phyloP scores from a whole-genome alignment of 35 echinoderm and acorn worm genomes.

The Ophioderma brevispina region DNA sequence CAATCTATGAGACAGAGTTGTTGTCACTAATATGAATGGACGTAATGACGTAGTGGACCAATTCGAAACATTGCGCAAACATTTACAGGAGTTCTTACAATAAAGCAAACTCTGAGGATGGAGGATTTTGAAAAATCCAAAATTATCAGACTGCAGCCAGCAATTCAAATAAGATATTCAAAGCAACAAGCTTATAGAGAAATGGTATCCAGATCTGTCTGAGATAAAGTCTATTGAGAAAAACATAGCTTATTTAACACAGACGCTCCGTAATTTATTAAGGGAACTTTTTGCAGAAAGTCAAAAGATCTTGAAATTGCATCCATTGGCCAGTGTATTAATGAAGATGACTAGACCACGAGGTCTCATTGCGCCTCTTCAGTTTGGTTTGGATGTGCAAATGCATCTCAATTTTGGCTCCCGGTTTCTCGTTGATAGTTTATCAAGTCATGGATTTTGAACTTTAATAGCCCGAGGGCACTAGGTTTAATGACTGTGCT shows the following conservation, averaged over 20 bases:
- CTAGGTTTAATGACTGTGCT: conserved; percentile 56
- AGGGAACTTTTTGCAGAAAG: not conserved
- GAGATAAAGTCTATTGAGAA: not conserved
- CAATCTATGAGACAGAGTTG: conserved; percentile 8
- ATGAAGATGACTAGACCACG: conserved; percentile 58
- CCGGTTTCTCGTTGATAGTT: too few species aligned
- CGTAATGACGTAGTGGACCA: conserved; percentile 50
- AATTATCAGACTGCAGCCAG: conserved; percentile 44
- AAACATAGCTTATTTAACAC: not conserved
- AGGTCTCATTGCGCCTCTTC: conserved; percentile 57
- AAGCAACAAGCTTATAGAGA: not conserved
- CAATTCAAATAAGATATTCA: conserved; percentile 46
- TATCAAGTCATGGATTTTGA: too few species aligned
- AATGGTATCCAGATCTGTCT: not conserved
- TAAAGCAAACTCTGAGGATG: not conserved
- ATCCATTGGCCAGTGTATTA: conserved; percentile 58
- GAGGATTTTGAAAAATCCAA: conserved; percentile 7
- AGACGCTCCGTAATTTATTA: not conserved
- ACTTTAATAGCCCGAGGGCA: too few species aligned
- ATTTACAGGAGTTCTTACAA: conserved; percentile 52
- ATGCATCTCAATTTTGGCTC: conserved; percentile 61
- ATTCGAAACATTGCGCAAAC: conserved; percentile 16
- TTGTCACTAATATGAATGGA: conserved; percentile 60
- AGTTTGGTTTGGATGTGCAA: conserved; percentile 62
- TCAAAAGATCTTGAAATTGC: not conserved